phyloP scores from a whole-genome alignment of 64 coral and sea anemone genomes.

The Pocillopora verrucosa region DNA sequence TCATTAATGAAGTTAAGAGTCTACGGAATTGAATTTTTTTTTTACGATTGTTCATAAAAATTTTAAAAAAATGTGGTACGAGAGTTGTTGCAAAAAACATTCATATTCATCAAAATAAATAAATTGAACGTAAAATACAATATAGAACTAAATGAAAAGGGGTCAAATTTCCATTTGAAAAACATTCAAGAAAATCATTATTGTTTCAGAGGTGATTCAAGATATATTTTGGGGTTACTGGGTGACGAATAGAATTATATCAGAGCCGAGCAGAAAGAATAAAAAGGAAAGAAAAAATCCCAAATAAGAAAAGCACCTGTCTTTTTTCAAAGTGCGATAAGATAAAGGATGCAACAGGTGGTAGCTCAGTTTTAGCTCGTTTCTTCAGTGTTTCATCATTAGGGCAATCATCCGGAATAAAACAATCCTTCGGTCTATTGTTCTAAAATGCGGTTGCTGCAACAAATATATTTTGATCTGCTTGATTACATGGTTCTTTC shows the following conservation, averaged over 20 bases:
- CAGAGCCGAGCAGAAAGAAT: background rate
- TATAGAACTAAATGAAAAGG: too few species aligned
- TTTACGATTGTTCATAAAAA: too few species aligned
- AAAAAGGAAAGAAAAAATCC: background rate
- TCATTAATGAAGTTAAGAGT: too few species aligned
- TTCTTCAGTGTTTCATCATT: background rate
- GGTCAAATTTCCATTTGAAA: too few species aligned
- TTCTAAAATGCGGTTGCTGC: background rate
- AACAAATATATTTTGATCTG: background rate
- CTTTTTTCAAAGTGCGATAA: background rate
- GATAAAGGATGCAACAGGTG: constrained; percentile 16
- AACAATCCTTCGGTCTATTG: background rate
- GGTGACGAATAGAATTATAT: background rate
- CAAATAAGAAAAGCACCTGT: constrained; percentile 17
- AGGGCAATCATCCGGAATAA: constrained; percentile 4
- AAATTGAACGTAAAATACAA: too few species aligned
- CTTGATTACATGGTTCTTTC: background rate
- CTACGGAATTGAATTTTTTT: too few species aligned
- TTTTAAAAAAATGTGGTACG: too few species aligned
- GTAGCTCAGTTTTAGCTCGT: background rate
- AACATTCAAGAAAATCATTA: too few species aligned
- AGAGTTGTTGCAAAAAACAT: too few species aligned
- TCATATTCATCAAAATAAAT: too few species aligned
- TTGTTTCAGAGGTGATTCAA: too few species aligned
- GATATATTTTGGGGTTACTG: background rate